These are phyloP conservation scores for Oryzias celebensis DNA, from an alignment of 2,113 vertebrate genomes.

Conservation along the genomic window DNA sequence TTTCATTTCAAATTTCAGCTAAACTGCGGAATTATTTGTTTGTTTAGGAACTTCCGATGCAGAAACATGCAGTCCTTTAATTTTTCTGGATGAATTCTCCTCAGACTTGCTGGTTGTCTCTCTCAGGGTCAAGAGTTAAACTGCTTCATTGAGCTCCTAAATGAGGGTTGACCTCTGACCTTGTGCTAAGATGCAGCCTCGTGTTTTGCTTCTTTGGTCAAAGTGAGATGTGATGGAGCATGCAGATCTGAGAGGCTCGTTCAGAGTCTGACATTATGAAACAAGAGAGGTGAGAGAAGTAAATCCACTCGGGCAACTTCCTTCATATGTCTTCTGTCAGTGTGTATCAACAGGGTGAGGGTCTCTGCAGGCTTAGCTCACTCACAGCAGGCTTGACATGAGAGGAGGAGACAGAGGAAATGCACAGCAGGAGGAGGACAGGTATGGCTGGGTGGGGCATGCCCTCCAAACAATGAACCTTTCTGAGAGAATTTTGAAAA, in stretches of 20 bases:
- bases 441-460: no score
- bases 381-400: constrained; percentile 29
- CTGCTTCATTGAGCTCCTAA: constrained; percentile 53
- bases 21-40: not conserved
- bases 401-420: constrained; percentile 56
- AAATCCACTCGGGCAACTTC: not conserved
- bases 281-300: constrained; percentile 4
- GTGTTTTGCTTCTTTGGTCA: constrained; percentile 6
- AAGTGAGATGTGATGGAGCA: constrained; percentile 32
- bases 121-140: constrained; percentile 30
- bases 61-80: constrained; percentile 34
- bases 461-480: not conserved
- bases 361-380: not conserved
- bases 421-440: constrained; percentile 16
- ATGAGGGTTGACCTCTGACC: constrained; percentile 49
- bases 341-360: not conserved
- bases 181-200: constrained; percentile 29
- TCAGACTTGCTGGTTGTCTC: constrained; percentile 20
- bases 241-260: constrained; percentile 5
- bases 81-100: constrained; percentile 52
- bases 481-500: constrained; percentile 30
- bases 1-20: not conserved
- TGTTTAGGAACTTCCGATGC: constrained; percentile 11
- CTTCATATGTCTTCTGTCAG: not conserved
- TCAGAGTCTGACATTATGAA: constrained; percentile 18